These are phyloP conservation scores for Oeneis ivallda DNA, from an alignment of 2,888 invertebrate genomes.

Conservation along the genomic window DNA sequence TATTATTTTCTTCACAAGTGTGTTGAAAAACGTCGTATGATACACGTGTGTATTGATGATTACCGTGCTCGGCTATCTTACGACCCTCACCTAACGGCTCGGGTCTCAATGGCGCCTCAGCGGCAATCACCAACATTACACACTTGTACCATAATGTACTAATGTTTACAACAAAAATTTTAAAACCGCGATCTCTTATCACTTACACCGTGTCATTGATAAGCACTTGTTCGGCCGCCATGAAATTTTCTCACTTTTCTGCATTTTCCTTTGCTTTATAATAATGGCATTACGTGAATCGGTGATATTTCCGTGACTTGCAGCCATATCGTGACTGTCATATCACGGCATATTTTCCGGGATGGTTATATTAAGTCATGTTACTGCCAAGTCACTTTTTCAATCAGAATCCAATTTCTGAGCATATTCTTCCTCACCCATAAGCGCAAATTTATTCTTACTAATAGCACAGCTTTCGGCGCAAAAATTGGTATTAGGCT, in stretches of 20 bases:
- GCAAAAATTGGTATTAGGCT: too few species aligned
- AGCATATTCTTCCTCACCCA: not conserved
- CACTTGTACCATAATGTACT: too few species aligned
- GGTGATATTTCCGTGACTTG: conserved; percentile 29
- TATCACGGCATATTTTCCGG: conserved; percentile 5
- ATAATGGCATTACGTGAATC: conserved; percentile 17
- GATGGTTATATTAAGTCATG: not conserved
- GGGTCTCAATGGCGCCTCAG: too few species aligned
- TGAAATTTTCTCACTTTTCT: conserved; percentile 29
- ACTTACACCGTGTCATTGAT: conserved; percentile 2
- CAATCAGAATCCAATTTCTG: conserved; percentile 8
- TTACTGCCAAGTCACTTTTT: conserved; percentile 8
- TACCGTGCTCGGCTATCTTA: too few species aligned
- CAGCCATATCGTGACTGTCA: conserved; percentile 8
- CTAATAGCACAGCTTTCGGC: too few species aligned
- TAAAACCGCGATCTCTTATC: not conserved
- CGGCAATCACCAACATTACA: too few species aligned
- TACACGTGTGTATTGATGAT: too few species aligned
- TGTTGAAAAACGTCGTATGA: too few species aligned
- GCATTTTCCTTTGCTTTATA: conserved; percentile 30
- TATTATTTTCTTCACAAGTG: too few species aligned
- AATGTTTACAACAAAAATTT: not conserved
- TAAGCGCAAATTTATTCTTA: not conserved
- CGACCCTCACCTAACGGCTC: too few species aligned
- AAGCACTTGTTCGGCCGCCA: conserved; percentile 6